These are phyloP conservation scores for Myrmecophaga tridactyla DNA, from an alignment of 2,113 vertebrate genomes.

Conservation along the genomic window DNA sequence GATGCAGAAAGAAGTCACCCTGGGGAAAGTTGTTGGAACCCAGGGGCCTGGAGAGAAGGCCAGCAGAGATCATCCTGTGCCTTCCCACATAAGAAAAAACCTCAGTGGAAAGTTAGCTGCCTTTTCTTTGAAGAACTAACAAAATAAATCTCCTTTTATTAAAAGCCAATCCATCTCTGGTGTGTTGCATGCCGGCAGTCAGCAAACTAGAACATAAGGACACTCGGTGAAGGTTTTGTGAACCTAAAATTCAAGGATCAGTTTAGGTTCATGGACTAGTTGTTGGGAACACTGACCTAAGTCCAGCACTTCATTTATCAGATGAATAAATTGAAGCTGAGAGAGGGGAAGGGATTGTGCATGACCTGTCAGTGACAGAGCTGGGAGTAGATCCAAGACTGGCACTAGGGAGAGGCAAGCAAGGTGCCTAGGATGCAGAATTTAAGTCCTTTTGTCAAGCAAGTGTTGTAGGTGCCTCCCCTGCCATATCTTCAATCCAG, in stretches of 20 bases:
- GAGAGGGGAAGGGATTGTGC: background rate
- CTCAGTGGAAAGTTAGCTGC: no score
- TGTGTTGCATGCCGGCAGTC: no score
- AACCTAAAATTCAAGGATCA: background rate
- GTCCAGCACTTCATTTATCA: background rate
- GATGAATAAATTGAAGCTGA: background rate
- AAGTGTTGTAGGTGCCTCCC: rapidly evolving
- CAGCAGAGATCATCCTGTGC: no score
- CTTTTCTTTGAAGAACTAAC: no score
- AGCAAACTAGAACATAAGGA: no score
- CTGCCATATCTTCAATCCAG: background rate
- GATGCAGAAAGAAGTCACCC: no score
- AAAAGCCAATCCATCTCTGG: no score
- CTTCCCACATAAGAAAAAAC: no score
- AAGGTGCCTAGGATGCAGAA: background rate
- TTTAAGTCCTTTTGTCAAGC: background rate
- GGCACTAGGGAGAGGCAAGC: background rate
- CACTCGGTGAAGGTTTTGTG: background rate
- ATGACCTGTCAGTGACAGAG: background rate
- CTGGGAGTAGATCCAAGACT: background rate
- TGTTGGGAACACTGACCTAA: background rate
- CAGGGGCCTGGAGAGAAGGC: no score
- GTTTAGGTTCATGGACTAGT: background rate
- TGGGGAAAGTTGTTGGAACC: no score
- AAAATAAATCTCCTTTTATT: no score